phyloP scores from a whole-genome alignment of 2,113 vertebrate species.

The Aegypius monachus region DNA sequence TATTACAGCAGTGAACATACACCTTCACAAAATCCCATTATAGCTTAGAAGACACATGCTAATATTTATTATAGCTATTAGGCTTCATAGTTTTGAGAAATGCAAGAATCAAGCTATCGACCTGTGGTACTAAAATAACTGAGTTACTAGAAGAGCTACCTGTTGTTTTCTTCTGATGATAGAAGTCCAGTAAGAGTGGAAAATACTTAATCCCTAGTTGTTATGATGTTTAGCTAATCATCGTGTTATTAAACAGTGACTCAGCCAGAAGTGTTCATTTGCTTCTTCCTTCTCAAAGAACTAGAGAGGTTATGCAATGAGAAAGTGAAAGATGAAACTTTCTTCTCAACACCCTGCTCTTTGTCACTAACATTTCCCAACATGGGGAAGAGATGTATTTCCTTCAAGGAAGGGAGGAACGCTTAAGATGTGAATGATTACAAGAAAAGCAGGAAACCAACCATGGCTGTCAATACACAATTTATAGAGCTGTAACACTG shows the following conservation, averaged over 20 bases:
- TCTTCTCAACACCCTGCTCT: neutral
- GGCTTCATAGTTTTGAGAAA: slow-evolving; percentile 8
- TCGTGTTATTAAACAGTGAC: slow-evolving; percentile 25
- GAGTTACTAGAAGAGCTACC: neutral
- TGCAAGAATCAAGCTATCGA: neutral
- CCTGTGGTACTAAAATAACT: slow-evolving; percentile 5
- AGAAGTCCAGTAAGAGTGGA: neutral
- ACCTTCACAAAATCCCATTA: neutral
- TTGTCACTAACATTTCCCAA: neutral
- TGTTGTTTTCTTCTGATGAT: neutral
- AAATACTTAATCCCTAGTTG: slow-evolving; percentile 20
- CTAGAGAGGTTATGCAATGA: neutral
- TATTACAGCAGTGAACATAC: neutral
- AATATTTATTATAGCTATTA: slow-evolving; percentile 23
- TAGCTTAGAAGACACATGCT: neutral
- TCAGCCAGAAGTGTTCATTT: neutral
- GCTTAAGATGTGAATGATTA: neutral
- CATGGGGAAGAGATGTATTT: neutral
- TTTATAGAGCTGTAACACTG: neutral
- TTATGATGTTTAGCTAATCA: slow-evolving; percentile 19
- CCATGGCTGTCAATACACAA: neutral
- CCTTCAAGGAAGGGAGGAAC: neutral
- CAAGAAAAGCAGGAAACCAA: neutral
- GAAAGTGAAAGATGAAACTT: slow-evolving; percentile 5
- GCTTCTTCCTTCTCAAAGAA: neutral